phyloP scores from a whole-genome alignment of 2,797 vertebrate species.

The Harpagifer antarcticus region DNA sequence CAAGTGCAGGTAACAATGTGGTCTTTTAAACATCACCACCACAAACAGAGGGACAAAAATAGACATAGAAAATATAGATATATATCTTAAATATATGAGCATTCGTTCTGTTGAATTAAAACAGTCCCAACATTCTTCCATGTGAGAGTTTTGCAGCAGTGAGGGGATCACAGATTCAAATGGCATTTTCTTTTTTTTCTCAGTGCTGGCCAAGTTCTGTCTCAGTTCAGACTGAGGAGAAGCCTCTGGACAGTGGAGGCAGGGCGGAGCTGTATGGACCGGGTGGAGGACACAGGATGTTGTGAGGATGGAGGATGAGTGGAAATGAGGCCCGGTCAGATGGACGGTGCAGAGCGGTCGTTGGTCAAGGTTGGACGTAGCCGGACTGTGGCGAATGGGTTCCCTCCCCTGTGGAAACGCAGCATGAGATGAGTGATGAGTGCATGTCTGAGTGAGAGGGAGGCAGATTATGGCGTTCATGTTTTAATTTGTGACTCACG shows the following conservation, averaged over 20 bases:
- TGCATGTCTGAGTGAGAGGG: not conserved
- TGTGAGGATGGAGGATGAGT: not conserved
- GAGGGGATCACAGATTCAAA: constrained; percentile 41
- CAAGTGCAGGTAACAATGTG: constrained; percentile 58
- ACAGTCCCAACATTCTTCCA: constrained; percentile 44
- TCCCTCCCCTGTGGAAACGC: constrained; percentile 88
- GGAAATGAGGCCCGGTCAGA: constrained; percentile 75
- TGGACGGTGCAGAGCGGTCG: constrained; percentile 92
- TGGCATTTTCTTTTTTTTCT: constrained; percentile 43
- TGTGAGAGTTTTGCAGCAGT: constrained; percentile 47
- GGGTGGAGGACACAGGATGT: constrained; percentile 13
- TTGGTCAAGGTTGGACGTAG: constrained; percentile 96
- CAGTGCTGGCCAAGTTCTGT: constrained; percentile 22
- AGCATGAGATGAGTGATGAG: constrained; percentile 10
- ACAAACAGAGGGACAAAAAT: constrained; percentile 60
- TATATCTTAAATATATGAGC: constrained; percentile 61
- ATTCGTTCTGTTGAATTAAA: constrained; percentile 65
- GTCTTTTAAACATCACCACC: constrained; percentile 53
- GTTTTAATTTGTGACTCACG: constrained; percentile 82
- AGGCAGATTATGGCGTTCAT: not conserved
- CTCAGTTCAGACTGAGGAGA: constrained; percentile 18
- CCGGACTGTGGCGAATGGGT: constrained; percentile 94
- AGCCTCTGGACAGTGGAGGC: constrained; percentile 20
- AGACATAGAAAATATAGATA: constrained; percentile 52
- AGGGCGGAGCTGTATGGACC: constrained; percentile 11